Conservation (phyloP, 2,113 vertebrate species). For the Choloepus hoffmanni region DNA sequence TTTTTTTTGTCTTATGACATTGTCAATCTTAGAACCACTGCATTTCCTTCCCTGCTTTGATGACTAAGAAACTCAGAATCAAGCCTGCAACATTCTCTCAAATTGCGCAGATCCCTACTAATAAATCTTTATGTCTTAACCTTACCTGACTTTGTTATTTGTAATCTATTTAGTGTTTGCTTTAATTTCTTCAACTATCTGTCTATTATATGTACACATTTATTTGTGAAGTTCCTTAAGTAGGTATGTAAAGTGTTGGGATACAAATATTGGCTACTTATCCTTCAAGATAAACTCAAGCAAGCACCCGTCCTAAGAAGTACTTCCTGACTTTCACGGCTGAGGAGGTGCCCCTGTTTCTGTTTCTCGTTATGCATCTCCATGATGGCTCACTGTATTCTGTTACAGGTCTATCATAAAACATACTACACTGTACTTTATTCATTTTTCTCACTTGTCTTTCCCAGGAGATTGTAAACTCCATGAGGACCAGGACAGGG, state of each 20-base stretch:
- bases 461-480: background rate
- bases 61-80: constrained; percentile 28
- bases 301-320: background rate
- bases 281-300: background rate
- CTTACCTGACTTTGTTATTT: background rate
- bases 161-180: background rate
- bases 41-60: constrained; percentile 20
- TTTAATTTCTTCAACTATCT: background rate
- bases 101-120: background rate
- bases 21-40: background rate
- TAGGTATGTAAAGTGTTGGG: background rate
- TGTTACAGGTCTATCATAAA: background rate
- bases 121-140: background rate
- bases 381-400: background rate
- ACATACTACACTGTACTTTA: background rate
- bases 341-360: background rate
- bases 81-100: background rate
- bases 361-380: background rate
- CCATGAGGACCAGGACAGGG: background rate
- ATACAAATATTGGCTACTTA: background rate
- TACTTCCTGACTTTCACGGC: background rate
- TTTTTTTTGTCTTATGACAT: constrained; percentile 6
- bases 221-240: background rate
- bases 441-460: background rate
- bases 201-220: background rate